phyloP scores from a whole-genome alignment of 2,888 invertebrate genomes.

The Helobdella robusta region DNA sequence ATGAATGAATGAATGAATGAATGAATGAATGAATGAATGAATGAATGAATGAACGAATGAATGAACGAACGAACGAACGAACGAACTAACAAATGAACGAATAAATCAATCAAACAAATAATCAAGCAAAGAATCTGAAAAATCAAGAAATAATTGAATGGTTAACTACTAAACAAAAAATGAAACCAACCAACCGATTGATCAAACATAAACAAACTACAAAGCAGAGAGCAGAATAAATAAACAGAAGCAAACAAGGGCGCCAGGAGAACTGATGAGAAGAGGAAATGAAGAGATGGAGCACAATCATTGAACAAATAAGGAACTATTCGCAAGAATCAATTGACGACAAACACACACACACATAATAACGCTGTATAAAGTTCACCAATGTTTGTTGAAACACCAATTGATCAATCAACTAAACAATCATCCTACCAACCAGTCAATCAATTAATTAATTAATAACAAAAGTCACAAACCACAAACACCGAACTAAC shows the following conservation, averaged over 20 bases:
- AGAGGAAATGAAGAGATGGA: no score
- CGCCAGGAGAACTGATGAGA: no score
- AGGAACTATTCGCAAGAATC: no score
- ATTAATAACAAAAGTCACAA: background rate
- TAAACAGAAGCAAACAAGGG: no score
- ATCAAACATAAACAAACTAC: no score
- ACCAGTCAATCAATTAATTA: background rate
- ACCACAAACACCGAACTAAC: slow-evolving; percentile 38
- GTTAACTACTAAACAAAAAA: background rate
- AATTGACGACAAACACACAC: no score
- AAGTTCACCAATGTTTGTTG: no score
- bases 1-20: background rate
- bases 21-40: background rate
- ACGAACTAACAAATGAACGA: background rate
- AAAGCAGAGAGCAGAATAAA: no score
- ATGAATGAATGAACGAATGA: background rate
- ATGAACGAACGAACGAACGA: background rate
- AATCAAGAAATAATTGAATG: background rate
- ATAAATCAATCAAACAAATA: background rate
- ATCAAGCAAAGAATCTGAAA: background rate
- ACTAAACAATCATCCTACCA: background rate
- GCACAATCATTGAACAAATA: no score
- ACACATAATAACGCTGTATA: no score
- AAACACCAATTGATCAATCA: no score
- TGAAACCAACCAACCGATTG: background rate